A percentile compares a stretch with the other conserved stretches of the same genome.
Conservation (phyloP, 2,888 invertebrate species). For the Ectemnius cavifrons region DNA sequence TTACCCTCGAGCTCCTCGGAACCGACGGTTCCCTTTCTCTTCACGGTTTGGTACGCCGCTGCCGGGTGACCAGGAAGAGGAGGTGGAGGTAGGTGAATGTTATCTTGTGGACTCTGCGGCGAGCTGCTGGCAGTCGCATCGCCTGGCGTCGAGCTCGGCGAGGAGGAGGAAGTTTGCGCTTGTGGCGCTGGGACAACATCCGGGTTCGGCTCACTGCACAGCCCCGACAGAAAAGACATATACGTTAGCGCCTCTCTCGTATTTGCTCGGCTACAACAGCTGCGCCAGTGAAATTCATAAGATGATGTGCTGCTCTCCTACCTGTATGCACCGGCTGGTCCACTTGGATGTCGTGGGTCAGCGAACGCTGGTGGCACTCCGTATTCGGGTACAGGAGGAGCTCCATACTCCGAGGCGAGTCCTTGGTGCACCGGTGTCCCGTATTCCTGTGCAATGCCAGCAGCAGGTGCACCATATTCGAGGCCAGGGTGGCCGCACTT, state of each 20-base stretch:
- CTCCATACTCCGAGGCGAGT: constrained; percentile 85
- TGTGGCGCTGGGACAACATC: constrained; percentile 90
- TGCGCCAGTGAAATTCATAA: too few species aligned
- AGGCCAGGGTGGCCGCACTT: constrained; percentile 86
- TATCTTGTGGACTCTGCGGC: constrained; percentile 80
- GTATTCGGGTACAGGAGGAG: constrained; percentile 84
- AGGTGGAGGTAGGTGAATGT: constrained; percentile 87
- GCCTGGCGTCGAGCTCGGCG: constrained; percentile 84
- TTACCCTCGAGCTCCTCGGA: constrained; percentile 87
- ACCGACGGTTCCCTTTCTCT: constrained; percentile 84
- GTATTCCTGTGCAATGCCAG: constrained; percentile 82
- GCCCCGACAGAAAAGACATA: neutral
- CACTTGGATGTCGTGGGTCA: constrained; percentile 92
- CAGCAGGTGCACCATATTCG: constrained; percentile 74
- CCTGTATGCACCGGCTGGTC: constrained; percentile 87
- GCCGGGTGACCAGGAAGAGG: constrained; percentile 91
- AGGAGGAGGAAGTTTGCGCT: constrained; percentile 85
- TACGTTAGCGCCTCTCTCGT: neutral
- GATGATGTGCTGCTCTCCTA: constrained; percentile 45
- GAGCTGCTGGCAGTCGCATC: constrained; percentile 82
- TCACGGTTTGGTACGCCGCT: constrained; percentile 90
- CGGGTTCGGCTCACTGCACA: constrained; percentile 86
- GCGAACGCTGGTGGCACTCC: constrained; percentile 90
- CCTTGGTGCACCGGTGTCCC: constrained; percentile 81
- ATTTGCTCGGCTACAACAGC: too few species aligned